A percentile compares a stretch with the other conserved stretches of the same genome.
Evolutionary conservation across 2,113 vertebrate species (phyloP).

Genomic region (Hippocampus guttulatus): DNA sequence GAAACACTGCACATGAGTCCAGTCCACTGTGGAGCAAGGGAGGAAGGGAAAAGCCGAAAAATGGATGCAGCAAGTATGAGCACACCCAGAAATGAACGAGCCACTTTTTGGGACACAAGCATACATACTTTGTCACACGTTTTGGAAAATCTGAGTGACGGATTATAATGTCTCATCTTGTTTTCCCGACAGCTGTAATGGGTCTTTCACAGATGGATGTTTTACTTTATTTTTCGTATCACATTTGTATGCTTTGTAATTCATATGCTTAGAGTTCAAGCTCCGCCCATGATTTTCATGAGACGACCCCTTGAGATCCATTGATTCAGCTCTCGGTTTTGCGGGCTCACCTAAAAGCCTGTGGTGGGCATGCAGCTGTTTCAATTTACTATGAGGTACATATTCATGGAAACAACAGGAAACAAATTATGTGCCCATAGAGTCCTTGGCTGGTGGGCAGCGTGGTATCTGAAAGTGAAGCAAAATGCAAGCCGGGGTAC

Average conservation of each 20-base stretch:
- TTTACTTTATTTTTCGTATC: too few relatives aligned
- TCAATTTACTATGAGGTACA: constrained; percentile 28
- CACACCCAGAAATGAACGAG: too few relatives aligned
- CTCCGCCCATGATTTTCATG: not conserved
- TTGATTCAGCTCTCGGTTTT: constrained; percentile 12
- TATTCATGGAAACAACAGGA: constrained; percentile 41
- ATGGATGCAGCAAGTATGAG: too few relatives aligned
- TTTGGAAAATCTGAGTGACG: too few relatives aligned
- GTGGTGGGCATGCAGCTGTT: constrained; percentile 6
- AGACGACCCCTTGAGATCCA: constrained; percentile 13
- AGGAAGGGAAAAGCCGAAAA: too few relatives aligned
- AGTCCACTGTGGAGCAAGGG: too few relatives aligned
- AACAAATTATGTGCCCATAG: constrained; percentile 32
- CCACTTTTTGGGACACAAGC: too few relatives aligned
- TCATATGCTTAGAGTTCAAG: not conserved
- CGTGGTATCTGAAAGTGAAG: constrained; percentile 54
- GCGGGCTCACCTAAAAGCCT: not conserved
- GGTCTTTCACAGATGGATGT: too few relatives aligned
- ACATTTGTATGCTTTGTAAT: not conserved
- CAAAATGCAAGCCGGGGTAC: constrained; percentile 59
- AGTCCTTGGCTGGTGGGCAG: constrained; percentile 47
- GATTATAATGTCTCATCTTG: too few relatives aligned
- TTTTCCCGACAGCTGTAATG: too few relatives aligned
- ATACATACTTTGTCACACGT: too few relatives aligned
- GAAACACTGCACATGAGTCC: too few relatives aligned